Conservation (phyloP, 1,140 invertebrate genomes). For the Maniola jurtina region DNA sequence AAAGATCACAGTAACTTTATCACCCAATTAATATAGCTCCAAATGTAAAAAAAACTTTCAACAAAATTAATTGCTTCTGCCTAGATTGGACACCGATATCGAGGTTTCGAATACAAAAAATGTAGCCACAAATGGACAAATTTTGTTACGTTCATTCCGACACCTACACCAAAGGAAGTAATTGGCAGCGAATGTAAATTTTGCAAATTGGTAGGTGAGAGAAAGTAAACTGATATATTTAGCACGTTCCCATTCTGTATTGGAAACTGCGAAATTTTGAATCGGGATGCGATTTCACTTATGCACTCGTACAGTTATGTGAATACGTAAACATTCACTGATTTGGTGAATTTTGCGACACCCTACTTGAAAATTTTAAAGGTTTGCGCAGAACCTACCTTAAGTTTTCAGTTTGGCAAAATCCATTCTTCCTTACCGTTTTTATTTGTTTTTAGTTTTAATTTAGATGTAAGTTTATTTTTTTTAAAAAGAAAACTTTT, state of each 20-base stretch:
- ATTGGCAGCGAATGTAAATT: slow-evolving; percentile 40
- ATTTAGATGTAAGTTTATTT: too few species aligned
- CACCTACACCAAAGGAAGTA: slow-evolving; percentile 32
- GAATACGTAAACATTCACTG: slow-evolving; percentile 15
- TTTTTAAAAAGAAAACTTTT: too few species aligned
- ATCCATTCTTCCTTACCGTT: too few species aligned
- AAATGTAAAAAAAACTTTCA: not conserved
- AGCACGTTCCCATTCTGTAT: slow-evolving; percentile 46
- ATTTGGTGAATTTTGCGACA: slow-evolving; percentile 20
- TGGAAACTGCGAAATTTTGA: slow-evolving; percentile 50
- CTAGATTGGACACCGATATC: not conserved
- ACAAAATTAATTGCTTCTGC: not conserved
- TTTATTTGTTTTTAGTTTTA: too few species aligned
- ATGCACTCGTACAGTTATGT: slow-evolving; percentile 1
- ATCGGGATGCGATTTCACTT: slow-evolving; percentile 52
- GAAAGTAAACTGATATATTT: slow-evolving; percentile 57
- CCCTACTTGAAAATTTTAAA: slow-evolving; percentile 5
- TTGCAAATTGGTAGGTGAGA: slow-evolving; percentile 46
- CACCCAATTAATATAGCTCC: too few species aligned
- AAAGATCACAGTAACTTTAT: too few species aligned
- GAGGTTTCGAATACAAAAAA: not conserved
- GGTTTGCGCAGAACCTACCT: not conserved
- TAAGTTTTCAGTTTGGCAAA: not conserved
- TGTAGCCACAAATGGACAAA: slow-evolving; percentile 14
- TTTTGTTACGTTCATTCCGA: slow-evolving; percentile 10